Evolutionary conservation across 2,888 invertebrate genomes (phyloP).

Genomic region (Drepana falcataria): DNA sequence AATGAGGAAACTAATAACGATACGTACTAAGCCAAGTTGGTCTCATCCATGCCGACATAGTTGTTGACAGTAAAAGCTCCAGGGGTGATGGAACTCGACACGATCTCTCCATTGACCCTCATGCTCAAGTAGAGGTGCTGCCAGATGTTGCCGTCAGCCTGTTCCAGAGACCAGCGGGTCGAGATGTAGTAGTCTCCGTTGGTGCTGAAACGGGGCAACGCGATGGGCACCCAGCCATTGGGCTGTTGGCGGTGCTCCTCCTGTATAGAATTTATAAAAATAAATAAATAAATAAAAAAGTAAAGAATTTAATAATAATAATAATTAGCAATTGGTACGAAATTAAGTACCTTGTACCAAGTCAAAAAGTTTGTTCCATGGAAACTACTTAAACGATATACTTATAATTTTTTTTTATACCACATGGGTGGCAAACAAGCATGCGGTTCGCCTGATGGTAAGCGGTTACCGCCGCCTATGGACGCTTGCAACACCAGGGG

Average conservation of each 20-base stretch:
- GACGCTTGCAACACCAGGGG: too few species aligned
- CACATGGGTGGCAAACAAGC: too few species aligned
- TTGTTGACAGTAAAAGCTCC: slow-evolving; percentile 81
- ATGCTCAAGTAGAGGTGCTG: slow-evolving; percentile 61
- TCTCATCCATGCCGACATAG: slow-evolving; percentile 75
- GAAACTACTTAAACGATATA: too few species aligned
- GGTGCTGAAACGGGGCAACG: slow-evolving; percentile 75
- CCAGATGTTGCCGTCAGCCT: slow-evolving; percentile 70
- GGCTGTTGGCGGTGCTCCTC: slow-evolving; percentile 74
- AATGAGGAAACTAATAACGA: background rate
- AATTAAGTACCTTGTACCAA: too few species aligned
- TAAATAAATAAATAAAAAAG: background rate
- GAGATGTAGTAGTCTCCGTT: slow-evolving; percentile 63
- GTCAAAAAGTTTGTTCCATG: too few species aligned
- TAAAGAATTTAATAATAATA: too few species aligned
- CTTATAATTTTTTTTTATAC: too few species aligned
- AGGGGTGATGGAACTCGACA: slow-evolving; percentile 65
- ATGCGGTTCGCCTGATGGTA: too few species aligned
- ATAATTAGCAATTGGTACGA: too few species aligned
- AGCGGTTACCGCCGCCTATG: too few species aligned
- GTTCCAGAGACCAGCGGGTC: slow-evolving; percentile 55
- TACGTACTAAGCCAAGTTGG: slow-evolving; percentile 54
- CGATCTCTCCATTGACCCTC: slow-evolving; percentile 41
- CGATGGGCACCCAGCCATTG: slow-evolving; percentile 84
- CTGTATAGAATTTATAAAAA: slow-evolving; percentile 27